Conservation (phyloP, 37 sponge, comb jelly and placozoan genomes). For the Dysidea cf. avara region DNA sequence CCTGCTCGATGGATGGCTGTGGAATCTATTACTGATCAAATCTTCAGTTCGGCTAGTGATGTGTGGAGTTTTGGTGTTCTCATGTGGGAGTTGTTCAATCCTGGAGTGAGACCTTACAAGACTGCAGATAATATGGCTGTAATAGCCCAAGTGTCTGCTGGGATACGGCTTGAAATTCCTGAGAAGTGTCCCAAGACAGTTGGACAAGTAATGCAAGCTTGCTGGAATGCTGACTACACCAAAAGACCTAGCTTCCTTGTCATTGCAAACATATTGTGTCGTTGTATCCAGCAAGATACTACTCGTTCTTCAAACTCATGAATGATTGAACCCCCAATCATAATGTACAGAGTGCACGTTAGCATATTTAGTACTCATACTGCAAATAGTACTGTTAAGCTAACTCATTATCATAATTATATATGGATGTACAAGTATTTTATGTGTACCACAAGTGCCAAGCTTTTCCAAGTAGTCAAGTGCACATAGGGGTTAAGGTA, state of each 20-base stretch:
- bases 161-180: conserved; percentile 35
- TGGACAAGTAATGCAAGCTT: conserved; percentile 62
- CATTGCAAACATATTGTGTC: conserved; percentile 57
- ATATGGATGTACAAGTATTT: no score
- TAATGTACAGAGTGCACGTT: no score
- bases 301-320: no score
- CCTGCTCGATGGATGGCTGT: conserved; percentile 82
- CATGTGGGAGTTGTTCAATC: conserved; percentile 80
- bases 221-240: conserved; percentile 47
- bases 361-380: no score
- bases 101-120: conserved; percentile 35
- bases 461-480: no score
- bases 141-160: conserved; percentile 12
- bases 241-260: conserved; percentile 73
- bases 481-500: no score
- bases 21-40: conserved; percentile 33
- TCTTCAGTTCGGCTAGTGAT: conserved; percentile 67
- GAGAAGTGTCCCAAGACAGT: conserved; percentile 25
- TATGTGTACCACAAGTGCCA: no score
- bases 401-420: no score
- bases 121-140: neutral
- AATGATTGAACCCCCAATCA: no score
- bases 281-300: no score
- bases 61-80: no score
- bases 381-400: no score